phyloP scores from a whole-genome alignment of 2,113 vertebrate genomes.

The Oncorhynchus gorbuscha region DNA sequence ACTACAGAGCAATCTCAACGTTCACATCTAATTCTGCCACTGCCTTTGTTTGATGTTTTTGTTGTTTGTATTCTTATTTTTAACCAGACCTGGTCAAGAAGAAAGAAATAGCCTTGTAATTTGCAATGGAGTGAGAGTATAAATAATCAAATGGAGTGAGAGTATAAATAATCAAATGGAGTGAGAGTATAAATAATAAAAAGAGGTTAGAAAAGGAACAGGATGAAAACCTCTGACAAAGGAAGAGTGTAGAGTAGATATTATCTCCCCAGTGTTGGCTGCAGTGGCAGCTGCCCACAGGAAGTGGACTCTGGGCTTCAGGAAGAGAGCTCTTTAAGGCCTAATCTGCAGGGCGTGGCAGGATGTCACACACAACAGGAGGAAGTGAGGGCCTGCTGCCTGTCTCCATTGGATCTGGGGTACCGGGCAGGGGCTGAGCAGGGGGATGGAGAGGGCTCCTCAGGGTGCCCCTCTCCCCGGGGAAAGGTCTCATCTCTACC shows the following conservation, averaged over 20 bases:
- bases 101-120: conserved; percentile 19
- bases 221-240: conserved; percentile 5
- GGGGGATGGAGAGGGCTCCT: too few relatives aligned
- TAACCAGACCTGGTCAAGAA: conserved; percentile 8
- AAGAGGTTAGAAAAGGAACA: conserved; percentile 8
- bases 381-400: conserved; percentile 64
- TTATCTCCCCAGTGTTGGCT: conserved; percentile 46
- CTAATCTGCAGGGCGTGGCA: conserved; percentile 62
- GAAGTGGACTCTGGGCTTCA: conserved; percentile 49
- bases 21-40: background rate
- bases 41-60: background rate
- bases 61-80: conserved; percentile 23
- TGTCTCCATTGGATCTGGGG: conserved; percentile 69
- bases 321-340: conserved; percentile 39
- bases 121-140: conserved; percentile 14
- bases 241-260: conserved; percentile 19
- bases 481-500: too few relatives aligned
- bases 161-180: too few relatives aligned
- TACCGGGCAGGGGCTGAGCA: conserved; percentile 43
- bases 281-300: conserved; percentile 31
- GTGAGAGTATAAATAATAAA: background rate
- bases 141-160: background rate
- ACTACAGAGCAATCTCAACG: too few relatives aligned
- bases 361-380: conserved; percentile 70
- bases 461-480: too few relatives aligned